Percentiles rank a stretch among this genome's conserved stretches.
Conservation (phyloP, 2,797 vertebrate species). For the Lacerta viridis region DNA sequence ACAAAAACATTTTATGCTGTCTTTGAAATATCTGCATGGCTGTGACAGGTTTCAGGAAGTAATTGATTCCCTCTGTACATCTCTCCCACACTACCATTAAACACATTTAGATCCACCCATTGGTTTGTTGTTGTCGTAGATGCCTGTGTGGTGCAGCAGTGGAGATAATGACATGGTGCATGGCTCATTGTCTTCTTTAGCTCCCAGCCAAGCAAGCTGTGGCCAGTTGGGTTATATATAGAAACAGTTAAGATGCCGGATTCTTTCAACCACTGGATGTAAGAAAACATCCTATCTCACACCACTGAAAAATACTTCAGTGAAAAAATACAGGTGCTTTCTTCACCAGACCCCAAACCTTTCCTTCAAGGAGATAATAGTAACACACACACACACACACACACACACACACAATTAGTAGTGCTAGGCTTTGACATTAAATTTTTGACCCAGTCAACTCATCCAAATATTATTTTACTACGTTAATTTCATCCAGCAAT, state of each 20-base stretch:
- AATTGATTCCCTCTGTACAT: neutral
- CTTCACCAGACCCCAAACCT: neutral
- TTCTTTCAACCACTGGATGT: constrained; percentile 62
- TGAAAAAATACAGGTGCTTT: constrained; percentile 9
- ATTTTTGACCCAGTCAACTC: neutral
- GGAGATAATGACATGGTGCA: constrained; percentile 34
- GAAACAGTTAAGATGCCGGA: constrained; percentile 60
- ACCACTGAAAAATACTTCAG: constrained; percentile 54
- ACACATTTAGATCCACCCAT: constrained; percentile 5
- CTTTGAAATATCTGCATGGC: neutral
- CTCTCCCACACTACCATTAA: neutral
- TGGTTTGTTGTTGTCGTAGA: constrained; percentile 13
- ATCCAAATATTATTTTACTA: neutral
- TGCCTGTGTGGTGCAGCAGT: constrained; percentile 44
- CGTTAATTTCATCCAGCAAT: neutral
- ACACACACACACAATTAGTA: neutral
- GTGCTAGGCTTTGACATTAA: neutral
- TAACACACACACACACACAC: neutral
- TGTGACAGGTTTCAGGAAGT: neutral
- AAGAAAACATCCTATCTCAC: constrained; percentile 55
- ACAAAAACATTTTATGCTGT: neutral
- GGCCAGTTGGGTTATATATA: constrained; percentile 71
- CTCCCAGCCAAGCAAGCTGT: constrained; percentile 67
- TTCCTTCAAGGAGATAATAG: neutral
- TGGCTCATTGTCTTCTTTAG: constrained; percentile 55